Conservation (phyloP, 2,888 invertebrate genomes). For the Leptopterna dolabrata region DNA sequence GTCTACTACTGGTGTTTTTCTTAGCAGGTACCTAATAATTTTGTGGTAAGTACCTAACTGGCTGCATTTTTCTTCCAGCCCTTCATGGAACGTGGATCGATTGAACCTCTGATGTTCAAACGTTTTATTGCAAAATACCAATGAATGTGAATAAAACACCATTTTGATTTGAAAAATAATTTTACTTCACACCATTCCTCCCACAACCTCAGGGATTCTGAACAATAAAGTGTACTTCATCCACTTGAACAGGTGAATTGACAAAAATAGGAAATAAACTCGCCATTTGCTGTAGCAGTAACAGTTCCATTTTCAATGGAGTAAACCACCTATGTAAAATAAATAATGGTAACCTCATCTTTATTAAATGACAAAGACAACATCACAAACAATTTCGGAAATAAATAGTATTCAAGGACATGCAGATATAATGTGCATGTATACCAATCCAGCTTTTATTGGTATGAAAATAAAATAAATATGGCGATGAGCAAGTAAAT, state of each 20-base stretch:
- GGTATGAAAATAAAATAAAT: constrained; percentile 44
- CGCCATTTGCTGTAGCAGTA: constrained; percentile 23
- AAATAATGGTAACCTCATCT: constrained; percentile 38
- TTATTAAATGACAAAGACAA: constrained; percentile 33
- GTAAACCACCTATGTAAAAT: constrained; percentile 20
- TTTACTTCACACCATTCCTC: constrained; percentile 51
- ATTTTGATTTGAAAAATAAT: constrained; percentile 48
- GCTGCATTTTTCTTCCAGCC: too few relatives aligned
- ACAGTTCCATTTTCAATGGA: constrained; percentile 20
- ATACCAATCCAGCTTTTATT: constrained; percentile 21
- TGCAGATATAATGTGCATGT: not conserved
- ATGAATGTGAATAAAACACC: not conserved
- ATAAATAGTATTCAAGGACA: constrained; percentile 25
- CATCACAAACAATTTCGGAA: constrained; percentile 32
- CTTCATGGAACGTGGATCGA: too few relatives aligned
- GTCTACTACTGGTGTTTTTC: too few relatives aligned
- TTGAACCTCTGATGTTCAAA: too few relatives aligned
- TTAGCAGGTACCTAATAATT: too few relatives aligned
- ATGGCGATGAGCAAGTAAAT: constrained; percentile 54
- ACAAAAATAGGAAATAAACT: constrained; percentile 44
- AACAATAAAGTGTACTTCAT: constrained; percentile 38
- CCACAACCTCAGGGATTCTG: constrained; percentile 51
- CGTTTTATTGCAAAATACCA: too few relatives aligned
- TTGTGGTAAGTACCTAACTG: too few relatives aligned
- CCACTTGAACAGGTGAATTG: constrained; percentile 44